Base-by-base conservation (phyloP, 2,888 invertebrate genomes). In the Andricus curvator region DNA sequence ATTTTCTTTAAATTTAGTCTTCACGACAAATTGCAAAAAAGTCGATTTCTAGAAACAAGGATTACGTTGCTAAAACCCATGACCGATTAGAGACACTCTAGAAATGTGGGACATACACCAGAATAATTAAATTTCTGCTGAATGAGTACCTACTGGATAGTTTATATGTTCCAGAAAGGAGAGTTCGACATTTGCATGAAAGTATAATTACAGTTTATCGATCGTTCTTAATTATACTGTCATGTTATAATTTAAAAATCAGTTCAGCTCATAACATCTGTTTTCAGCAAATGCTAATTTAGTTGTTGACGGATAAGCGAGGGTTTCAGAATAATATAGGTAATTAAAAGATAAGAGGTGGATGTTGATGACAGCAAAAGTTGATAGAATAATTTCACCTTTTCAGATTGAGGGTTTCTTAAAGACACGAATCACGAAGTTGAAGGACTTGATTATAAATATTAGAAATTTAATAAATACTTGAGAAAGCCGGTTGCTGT, bases 231-330 rank as follows among this genome's bases (percentile, higher is more conserved):
- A 74, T 74, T 56, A 74, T 74, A 56, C 51, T 74, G 74, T 56
- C 74, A 51, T 13, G 74, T 56, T 51, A 74, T 74, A 74, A 20
- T 25, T 29, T 33, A 56, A 56, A 74, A 74, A 74, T 56, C 20
- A 48, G 29, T 74, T 29, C 33, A 74, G 33, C 51, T 74, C 51
- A 29, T 74, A 74, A 74, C 33, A 74, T 74, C 56, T 74, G 56
- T 56, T 74, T 74, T 74, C 25, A 51, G 74, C 29, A n/a, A 74
- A 56, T 56, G 51, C 74, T 74, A 74, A 74, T 74, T 74, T 56
- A 48, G 17, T 29, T 70, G 9, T 15, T 74, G 74, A 56, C 56
- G 74, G 51, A 56, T 29, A 56, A 74, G 13, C 29, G n/a, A 56
- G 13, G 22, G 74, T 56, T 74, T 56, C 29, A 74, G 25, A 29